Percentiles rank a stretch among this genome's conserved stretches.
Conservation (phyloP, 2,113 vertebrate genomes). For the Oenanthe oenanthe region DNA sequence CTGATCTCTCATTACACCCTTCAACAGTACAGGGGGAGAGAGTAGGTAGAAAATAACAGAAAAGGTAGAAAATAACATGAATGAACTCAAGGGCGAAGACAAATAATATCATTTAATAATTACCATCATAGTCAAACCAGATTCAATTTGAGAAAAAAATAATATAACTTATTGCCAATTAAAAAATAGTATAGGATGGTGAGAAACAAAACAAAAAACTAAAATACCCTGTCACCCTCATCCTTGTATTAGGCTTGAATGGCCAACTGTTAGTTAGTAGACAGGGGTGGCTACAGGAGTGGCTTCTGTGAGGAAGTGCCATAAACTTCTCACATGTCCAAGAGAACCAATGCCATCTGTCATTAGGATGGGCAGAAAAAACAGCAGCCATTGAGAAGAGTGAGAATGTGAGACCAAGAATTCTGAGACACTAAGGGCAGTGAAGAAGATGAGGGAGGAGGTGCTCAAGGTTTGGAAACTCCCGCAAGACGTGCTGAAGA, state of each 20-base stretch:
- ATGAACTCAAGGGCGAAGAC: neutral
- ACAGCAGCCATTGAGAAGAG: neutral
- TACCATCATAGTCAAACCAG: neutral
- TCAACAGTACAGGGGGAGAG: neutral
- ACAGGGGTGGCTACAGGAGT: too few relatives aligned
- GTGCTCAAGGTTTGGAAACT: neutral
- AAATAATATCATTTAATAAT: neutral
- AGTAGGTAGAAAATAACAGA: neutral
- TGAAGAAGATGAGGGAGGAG: neutral
- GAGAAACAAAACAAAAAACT: neutral
- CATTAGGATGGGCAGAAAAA: neutral
- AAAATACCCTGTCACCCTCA: rapidly evolving
- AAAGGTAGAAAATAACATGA: neutral
- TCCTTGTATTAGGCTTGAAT: neutral
- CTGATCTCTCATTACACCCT: neutral
- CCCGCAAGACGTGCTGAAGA: rapidly evolving
- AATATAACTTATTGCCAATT: neutral
- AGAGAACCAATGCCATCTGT: neutral
- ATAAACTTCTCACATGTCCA: neutral
- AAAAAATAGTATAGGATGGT: neutral
- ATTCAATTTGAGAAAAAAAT: neutral
- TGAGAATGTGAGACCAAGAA: neutral
- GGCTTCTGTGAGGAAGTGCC: neutral
- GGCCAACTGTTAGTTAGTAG: neutral
- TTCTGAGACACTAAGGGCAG: neutral